Percentiles rank a stretch among this genome's conserved stretches.
Evolutionary conservation across 2,888 invertebrate genomes (phyloP).

Genomic region (Muscina levida): DNA sequence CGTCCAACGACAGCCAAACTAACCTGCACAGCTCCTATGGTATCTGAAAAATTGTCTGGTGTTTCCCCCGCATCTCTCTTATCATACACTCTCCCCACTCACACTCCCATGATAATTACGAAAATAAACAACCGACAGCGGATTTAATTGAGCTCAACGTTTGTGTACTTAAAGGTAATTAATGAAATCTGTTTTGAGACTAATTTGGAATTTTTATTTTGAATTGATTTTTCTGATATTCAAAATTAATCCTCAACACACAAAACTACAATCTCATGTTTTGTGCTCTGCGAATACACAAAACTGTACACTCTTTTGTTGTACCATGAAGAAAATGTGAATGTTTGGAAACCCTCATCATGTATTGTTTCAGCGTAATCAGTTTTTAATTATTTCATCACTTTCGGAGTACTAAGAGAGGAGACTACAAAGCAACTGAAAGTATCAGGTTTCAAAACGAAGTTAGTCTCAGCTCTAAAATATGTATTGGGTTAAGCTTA

Average conservation of each 20-base stretch:
- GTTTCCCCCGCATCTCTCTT: too few species aligned
- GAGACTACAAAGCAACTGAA: conserved; percentile 58
- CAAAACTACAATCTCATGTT: neutral
- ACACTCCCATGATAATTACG: conserved; percentile 23
- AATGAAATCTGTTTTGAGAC: conserved; percentile 32
- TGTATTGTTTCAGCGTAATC: conserved; percentile 67
- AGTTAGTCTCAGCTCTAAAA: conserved; percentile 20
- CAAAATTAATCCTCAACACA: neutral
- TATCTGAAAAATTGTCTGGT: too few species aligned
- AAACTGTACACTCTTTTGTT: conserved; percentile 58
- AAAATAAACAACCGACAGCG: conserved; percentile 22
- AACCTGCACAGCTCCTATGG: too few species aligned
- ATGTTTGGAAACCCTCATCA: conserved; percentile 64
- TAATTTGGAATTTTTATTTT: too few species aligned
- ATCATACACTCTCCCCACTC: neutral
- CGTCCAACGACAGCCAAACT: too few species aligned
- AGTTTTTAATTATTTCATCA: conserved; percentile 70
- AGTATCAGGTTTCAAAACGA: conserved; percentile 53
- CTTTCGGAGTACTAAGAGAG: conserved; percentile 65
- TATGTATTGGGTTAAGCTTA: conserved; percentile 42
- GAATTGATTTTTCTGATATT: neutral
- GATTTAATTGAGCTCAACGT: conserved; percentile 42
- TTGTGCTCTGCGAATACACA: neutral
- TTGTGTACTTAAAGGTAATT: conserved; percentile 54
- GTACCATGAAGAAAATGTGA: conserved; percentile 5